A percentile compares a stretch with the other conserved stretches of the same genome.
phyloP scores from a whole-genome alignment of 2,888 invertebrate genomes.

The Orthosia gothica region DNA sequence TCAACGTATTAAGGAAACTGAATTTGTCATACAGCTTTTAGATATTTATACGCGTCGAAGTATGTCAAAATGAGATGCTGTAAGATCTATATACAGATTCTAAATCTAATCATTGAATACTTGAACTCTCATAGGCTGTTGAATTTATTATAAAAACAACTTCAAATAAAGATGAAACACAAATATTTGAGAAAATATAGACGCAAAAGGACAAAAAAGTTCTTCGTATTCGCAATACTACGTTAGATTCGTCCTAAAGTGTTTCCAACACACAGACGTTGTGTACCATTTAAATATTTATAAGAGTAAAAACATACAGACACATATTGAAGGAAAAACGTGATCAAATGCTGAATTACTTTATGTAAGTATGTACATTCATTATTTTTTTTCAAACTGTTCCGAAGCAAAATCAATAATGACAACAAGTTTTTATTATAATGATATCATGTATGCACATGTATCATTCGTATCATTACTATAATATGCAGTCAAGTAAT shows the following conservation, averaged over 20 bases:
- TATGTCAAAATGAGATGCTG: slow-evolving; percentile 4
- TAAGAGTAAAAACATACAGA: slow-evolving; percentile 43
- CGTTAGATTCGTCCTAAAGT: slow-evolving; percentile 31
- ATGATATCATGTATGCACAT: slow-evolving; percentile 23
- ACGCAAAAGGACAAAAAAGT: slow-evolving; percentile 26
- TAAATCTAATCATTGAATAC: background rate
- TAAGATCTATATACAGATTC: slow-evolving; percentile 6
- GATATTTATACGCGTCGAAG: background rate
- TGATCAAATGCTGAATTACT: slow-evolving; percentile 41
- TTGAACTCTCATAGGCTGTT: background rate
- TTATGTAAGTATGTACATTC: slow-evolving; percentile 39
- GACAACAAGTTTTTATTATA: slow-evolving; percentile 34
- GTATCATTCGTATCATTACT: slow-evolving; percentile 14
- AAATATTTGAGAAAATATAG: slow-evolving; percentile 44
- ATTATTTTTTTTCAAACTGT: slow-evolving; percentile 33
- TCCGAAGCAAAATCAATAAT: slow-evolving; percentile 33
- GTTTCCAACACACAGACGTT: slow-evolving; percentile 30
- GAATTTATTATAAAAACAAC: slow-evolving; percentile 19
- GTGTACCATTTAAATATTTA: slow-evolving; percentile 50
- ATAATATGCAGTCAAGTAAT: slow-evolving; percentile 11
- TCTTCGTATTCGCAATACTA: slow-evolving; percentile 30
- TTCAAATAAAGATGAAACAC: slow-evolving; percentile 47
- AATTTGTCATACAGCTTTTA: slow-evolving; percentile 9
- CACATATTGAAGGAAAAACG: slow-evolving; percentile 34
- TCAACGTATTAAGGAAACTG: slow-evolving; percentile 4